A percentile compares a stretch with the other conserved stretches of the same genome.
phyloP scores from a whole-genome alignment of 2,113 vertebrate genomes.

The Echinops telfairi region DNA sequence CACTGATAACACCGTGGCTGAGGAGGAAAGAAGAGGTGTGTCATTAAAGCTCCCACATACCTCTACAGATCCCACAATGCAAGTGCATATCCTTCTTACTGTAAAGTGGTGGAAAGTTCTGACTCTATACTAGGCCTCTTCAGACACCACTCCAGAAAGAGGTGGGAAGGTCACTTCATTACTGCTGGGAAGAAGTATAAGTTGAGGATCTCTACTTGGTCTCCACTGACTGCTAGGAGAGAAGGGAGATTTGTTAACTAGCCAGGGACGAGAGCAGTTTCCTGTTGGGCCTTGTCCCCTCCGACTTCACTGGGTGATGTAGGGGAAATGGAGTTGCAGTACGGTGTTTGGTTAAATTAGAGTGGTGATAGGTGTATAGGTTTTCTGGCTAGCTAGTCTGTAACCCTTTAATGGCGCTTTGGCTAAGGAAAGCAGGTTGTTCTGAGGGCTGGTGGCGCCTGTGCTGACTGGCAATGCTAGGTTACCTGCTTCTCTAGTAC shows the following conservation, averaged over 20 bases:
- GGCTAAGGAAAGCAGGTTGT: background rate
- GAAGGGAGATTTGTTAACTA: background rate
- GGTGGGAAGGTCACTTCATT: background rate
- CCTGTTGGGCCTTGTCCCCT: background rate
- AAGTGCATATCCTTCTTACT: too few relatives aligned
- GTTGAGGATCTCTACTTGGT: too few relatives aligned
- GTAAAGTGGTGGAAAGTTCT: too few relatives aligned
- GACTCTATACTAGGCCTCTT: too few relatives aligned
- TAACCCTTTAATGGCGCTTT: background rate
- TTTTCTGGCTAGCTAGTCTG: constrained; percentile 36
- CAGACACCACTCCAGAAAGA: too few relatives aligned
- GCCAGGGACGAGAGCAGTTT: too few relatives aligned
- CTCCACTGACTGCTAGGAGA: too few relatives aligned
- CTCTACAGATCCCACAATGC: too few relatives aligned
- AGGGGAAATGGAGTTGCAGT: background rate
- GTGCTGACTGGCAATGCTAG: background rate
- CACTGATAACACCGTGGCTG: too few relatives aligned
- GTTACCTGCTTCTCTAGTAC: background rate
- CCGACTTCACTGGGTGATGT: background rate
- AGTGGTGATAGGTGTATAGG: background rate
- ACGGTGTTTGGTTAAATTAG: background rate
- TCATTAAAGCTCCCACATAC: too few relatives aligned
- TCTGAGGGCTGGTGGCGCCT: background rate
- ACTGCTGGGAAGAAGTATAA: background rate
- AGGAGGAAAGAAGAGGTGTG: too few relatives aligned